These are phyloP conservation scores for Phalacrocorax brasilianus DNA, from an alignment of 2,113 vertebrate species.

Conservation along the genomic window DNA sequence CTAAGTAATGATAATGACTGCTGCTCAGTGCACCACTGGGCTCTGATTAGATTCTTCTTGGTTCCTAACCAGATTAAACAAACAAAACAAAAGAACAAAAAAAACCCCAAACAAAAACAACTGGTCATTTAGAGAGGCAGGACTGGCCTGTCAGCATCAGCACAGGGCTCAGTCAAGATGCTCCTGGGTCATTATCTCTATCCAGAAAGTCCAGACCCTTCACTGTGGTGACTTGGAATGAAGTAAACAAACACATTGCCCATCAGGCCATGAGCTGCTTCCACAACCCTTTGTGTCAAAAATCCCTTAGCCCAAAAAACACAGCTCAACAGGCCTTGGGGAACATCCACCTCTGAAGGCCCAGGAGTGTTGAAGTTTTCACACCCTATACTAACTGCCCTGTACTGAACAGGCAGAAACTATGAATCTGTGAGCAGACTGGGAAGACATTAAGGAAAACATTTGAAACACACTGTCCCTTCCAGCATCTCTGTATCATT, in stretches of 20 bases:
- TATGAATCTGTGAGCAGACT: slow-evolving; percentile 9
- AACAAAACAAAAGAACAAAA: neutral
- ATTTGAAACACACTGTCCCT: slow-evolving; percentile 36
- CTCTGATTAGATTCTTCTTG: slow-evolving; percentile 29
- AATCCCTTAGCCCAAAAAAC: neutral
- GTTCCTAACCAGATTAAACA: neutral
- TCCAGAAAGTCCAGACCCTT: neutral
- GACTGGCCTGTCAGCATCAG: neutral
- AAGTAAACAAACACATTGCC: neutral
- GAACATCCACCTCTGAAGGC: neutral
- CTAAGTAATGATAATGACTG: slow-evolving; percentile 15
- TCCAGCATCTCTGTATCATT: slow-evolving; percentile 47
- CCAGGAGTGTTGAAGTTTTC: neutral
- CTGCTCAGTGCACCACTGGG: neutral
- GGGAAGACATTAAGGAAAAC: slow-evolving; percentile 32
- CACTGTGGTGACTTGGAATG: neutral
- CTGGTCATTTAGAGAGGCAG: neutral
- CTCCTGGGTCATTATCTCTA: neutral
- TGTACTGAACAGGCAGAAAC: neutral
- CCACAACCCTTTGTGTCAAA: neutral
- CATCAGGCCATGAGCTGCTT: neutral
- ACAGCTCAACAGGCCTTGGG: neutral
- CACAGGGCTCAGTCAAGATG: neutral
- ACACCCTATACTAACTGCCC: neutral
- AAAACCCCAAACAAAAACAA: neutral